Conservation (phyloP, 2,113 vertebrate species). For the Trachemys scripta region DNA sequence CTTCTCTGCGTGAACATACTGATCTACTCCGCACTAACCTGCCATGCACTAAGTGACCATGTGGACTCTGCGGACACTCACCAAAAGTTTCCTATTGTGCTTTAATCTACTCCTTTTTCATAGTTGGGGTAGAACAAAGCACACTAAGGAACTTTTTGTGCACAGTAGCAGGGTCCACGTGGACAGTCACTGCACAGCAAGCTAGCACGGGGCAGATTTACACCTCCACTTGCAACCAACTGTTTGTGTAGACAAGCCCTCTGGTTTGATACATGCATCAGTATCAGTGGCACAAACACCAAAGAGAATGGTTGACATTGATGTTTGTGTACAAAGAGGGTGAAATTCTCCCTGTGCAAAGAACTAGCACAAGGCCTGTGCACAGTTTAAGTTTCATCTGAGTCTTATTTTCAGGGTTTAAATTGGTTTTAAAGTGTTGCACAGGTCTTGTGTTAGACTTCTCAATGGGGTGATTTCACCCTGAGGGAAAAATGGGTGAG, state of each 20-base stretch:
- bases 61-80: too few relatives aligned
- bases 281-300: fast-evolving
- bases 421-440: not conserved
- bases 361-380: not conserved
- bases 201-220: too few relatives aligned
- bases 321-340: too few relatives aligned
- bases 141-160: not conserved
- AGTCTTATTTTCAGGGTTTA: not conserved
- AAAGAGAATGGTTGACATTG: not conserved
- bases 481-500: not conserved
- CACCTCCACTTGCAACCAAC: too few relatives aligned
- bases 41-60: too few relatives aligned
- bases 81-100: too few relatives aligned
- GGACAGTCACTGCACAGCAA: too few relatives aligned
- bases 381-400: not conserved
- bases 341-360: not conserved
- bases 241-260: too few relatives aligned
- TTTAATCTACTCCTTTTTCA: too few relatives aligned
- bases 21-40: too few relatives aligned
- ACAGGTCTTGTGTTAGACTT: not conserved
- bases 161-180: not conserved
- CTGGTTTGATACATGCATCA: not conserved
- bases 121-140: too few relatives aligned
- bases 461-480: not conserved
- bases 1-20: too few relatives aligned